These are phyloP conservation scores for Apoda limacodes DNA, from an alignment of 2,888 invertebrate genomes.

Conservation along the genomic window DNA sequence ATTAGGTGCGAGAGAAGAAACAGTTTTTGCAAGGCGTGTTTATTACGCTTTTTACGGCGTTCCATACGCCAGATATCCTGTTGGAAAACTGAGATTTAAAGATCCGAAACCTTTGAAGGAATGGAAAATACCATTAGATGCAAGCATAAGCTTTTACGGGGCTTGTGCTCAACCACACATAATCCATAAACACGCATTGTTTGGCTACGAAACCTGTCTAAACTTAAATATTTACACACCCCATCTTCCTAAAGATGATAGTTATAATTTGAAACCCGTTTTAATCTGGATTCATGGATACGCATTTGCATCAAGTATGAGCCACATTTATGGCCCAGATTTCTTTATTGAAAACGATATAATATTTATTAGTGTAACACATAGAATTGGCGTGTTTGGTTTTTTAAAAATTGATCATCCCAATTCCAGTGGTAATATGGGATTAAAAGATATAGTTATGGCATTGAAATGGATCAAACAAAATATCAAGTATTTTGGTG, in stretches of 20 bases:
- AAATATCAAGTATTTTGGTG: slow-evolving; percentile 45
- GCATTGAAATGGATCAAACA: slow-evolving; percentile 53
- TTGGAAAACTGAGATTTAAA: slow-evolving; percentile 45
- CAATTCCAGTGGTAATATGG: slow-evolving; percentile 49
- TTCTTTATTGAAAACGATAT: slow-evolving; percentile 52
- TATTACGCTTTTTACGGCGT: slow-evolving; percentile 53
- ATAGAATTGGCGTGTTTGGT: slow-evolving; percentile 54
- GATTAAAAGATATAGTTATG: slow-evolving; percentile 53
- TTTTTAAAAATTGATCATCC: slow-evolving; percentile 47
- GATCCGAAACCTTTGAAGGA: slow-evolving; percentile 36
- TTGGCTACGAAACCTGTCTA: slow-evolving; percentile 73
- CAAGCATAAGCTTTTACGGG: slow-evolving; percentile 55
- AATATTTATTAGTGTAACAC: slow-evolving; percentile 42
- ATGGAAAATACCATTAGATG: slow-evolving; percentile 69
- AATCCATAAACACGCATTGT: slow-evolving; percentile 38
- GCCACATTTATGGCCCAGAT: slow-evolving; percentile 54
- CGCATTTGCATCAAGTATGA: slow-evolving; percentile 50
- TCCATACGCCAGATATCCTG: slow-evolving; percentile 48
- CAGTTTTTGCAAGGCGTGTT: slow-evolving; percentile 33
- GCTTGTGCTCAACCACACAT: slow-evolving; percentile 74
- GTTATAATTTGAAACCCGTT: slow-evolving; percentile 30
- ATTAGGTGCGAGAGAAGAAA: slow-evolving; percentile 31
- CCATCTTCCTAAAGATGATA: slow-evolving; percentile 31
- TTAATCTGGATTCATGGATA: slow-evolving; percentile 60
- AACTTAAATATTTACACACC: slow-evolving; percentile 78